Evolutionary conservation across 2,113 vertebrate species (phyloP).

Genomic region (Eudyptes chrysolophus): DNA sequence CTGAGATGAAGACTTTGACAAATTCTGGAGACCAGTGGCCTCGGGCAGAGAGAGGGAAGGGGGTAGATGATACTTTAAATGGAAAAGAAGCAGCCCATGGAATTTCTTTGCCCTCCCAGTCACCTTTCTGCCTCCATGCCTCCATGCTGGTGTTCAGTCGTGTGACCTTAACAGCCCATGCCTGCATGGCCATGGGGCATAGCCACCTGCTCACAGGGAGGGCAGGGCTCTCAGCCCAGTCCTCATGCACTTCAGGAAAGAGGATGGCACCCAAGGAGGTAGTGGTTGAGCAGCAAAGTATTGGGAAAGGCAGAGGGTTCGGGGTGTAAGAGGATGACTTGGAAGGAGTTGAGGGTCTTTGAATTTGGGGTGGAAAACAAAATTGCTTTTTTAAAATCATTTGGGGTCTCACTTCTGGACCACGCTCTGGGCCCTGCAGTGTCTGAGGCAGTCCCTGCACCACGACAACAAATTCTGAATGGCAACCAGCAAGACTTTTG

Average conservation of each 20-base stretch:
- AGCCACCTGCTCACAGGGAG: rapidly evolving
- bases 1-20: not conserved
- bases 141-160: not conserved
- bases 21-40: not conserved
- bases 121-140: not conserved
- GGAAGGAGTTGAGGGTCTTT: not conserved
- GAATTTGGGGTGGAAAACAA: not conserved
- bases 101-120: not conserved
- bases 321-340: not conserved
- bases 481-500: not conserved
- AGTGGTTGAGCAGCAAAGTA: not conserved
- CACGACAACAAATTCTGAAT: not conserved
- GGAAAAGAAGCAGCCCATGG: not conserved
- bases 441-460: not conserved
- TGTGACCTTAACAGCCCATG: not conserved
- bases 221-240: not conserved
- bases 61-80: not conserved
- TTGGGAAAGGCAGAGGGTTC: not conserved
- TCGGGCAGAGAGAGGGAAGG: not conserved
- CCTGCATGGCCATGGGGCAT: not conserved
- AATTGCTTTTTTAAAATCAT: not conserved
- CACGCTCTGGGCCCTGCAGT: not conserved
- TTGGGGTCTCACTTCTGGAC: not conserved
- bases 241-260: not conserved
- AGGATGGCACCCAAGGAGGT: not conserved